A percentile compares a stretch with the other conserved stretches of the same genome.
Conservation (phyloP, 2,113 vertebrate genomes). For the Xerus inauris region DNA sequence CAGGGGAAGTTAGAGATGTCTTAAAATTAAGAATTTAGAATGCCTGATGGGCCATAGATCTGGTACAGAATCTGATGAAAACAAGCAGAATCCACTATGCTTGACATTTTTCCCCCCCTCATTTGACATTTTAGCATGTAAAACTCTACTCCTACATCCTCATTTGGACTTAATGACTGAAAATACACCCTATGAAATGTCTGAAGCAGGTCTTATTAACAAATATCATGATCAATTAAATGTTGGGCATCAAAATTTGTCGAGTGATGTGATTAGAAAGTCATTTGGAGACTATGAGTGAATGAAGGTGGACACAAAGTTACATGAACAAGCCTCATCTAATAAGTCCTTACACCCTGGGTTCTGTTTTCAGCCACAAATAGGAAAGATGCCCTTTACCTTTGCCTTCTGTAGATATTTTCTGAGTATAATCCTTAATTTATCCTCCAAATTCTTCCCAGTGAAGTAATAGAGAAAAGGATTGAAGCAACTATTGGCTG, state of each 20-base stretch:
- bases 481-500: conserved; percentile 86
- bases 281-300: not conserved
- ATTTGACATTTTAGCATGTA: not conserved
- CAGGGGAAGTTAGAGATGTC: not conserved
- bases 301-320: not conserved
- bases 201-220: conserved; percentile 27
- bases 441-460: conserved; percentile 87
- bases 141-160: not conserved
- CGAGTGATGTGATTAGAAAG: not conserved
- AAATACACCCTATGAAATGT: not conserved
- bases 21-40: conserved; percentile 35
- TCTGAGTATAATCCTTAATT: conserved; percentile 65
- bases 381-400: not conserved
- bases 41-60: not conserved
- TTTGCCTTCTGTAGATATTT: not conserved
- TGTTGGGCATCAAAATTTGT: not conserved
- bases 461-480: conserved; percentile 89
- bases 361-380: conserved; percentile 40
- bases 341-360: not conserved
- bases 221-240: not conserved
- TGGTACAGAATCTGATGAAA: not conserved
- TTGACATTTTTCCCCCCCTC: not conserved
- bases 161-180: not conserved
- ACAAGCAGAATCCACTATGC: not conserved
- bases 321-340: not conserved